Evolutionary conservation across 2,113 vertebrate genomes (phyloP).

Genomic region (Pluvialis apricaria): DNA sequence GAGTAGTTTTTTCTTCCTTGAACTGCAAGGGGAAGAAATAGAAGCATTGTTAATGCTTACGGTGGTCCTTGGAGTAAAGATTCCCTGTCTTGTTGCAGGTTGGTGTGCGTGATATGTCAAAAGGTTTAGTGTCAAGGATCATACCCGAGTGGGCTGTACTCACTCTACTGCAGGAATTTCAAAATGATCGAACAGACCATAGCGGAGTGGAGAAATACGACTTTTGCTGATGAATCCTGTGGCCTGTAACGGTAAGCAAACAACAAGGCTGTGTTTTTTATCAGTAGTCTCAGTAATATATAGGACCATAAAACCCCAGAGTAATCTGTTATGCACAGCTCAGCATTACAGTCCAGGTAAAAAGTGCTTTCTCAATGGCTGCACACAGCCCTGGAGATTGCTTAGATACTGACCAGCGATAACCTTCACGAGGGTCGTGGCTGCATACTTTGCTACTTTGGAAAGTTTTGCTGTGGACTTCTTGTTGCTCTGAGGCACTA

Average conservation of each 20-base stretch:
- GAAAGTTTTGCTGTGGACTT: background rate
- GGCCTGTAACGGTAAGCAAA: background rate
- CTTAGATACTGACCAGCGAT: background rate
- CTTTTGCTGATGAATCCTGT: background rate
- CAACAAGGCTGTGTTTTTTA: background rate
- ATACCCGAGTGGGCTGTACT: background rate
- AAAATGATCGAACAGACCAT: background rate
- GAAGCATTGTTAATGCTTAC: background rate
- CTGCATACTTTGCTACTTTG: background rate
- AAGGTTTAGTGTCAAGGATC: background rate
- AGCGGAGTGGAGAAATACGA: background rate
- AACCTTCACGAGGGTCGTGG: fast-evolving
- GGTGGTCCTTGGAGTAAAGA: background rate
- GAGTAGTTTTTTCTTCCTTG: background rate
- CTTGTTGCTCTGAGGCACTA: background rate
- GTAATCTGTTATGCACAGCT: background rate
- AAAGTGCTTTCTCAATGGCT: background rate
- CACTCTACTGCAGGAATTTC: background rate
- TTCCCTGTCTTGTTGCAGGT: background rate
- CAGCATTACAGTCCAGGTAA: background rate
- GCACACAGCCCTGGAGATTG: background rate
- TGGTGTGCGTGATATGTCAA: background rate
- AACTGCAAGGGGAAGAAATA: background rate
- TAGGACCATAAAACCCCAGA: background rate
- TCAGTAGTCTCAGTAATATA: background rate